Evolutionary conservation across 2,797 vertebrate genomes (phyloP).

Genomic region (Astyanax mexicanus): DNA sequence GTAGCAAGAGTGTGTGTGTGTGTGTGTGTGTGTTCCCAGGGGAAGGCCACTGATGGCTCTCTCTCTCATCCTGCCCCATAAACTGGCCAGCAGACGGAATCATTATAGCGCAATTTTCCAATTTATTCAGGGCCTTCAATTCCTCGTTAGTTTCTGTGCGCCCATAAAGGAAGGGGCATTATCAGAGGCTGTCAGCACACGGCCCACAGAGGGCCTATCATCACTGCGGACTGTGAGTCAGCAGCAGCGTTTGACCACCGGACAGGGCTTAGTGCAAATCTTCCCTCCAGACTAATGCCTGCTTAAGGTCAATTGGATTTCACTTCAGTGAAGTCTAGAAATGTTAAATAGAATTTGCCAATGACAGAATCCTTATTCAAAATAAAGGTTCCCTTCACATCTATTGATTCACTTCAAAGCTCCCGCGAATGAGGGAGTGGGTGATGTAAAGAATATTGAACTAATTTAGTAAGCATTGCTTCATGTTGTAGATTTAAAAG

Average conservation of each 20-base stretch:
- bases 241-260: slow-evolving; percentile 38
- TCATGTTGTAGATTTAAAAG: not conserved
- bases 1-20: not conserved
- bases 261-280: slow-evolving; percentile 20
- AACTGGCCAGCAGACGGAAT: slow-evolving; percentile 58
- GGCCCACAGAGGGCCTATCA: slow-evolving; percentile 52
- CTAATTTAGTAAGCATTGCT: not conserved
- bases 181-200: slow-evolving; percentile 54
- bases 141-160: slow-evolving; percentile 60
- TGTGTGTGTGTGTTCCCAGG: slow-evolving; percentile 23
- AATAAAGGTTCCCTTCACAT: not conserved
- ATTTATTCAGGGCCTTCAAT: slow-evolving; percentile 64
- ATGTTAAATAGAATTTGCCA: slow-evolving; percentile 13
- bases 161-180: slow-evolving; percentile 54
- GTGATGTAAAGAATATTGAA: not conserved
- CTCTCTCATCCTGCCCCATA: slow-evolving; percentile 51
- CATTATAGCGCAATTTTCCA: slow-evolving; percentile 65
- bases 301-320: slow-evolving; percentile 35
- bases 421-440: not conserved
- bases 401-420: not conserved
- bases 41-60: slow-evolving; percentile 43
- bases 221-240: slow-evolving; percentile 32
- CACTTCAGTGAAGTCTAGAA: slow-evolving; percentile 30
- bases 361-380: not conserved
- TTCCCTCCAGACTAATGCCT: slow-evolving; percentile 1